phyloP scores from a whole-genome alignment of 1,140 invertebrate species.

The Trichonephila clavipes region DNA sequence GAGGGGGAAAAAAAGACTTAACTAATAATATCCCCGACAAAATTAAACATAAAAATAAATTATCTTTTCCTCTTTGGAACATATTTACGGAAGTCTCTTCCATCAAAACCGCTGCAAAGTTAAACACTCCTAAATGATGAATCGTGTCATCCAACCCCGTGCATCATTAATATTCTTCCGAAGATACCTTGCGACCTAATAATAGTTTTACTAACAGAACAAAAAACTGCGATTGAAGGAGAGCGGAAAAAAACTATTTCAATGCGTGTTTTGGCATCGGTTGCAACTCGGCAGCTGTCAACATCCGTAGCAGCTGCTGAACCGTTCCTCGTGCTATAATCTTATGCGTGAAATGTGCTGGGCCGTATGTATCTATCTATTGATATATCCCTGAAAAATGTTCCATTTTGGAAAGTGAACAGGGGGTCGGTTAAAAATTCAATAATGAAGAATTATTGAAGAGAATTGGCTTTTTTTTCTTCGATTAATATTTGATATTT shows the following conservation, averaged over 20 bases:
- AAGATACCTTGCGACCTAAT: background rate
- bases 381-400: background rate
- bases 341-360: background rate
- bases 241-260: background rate
- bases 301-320: background rate
- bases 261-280: background rate
- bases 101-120: too few relatives aligned
- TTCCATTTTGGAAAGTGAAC: background rate
- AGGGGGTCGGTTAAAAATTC: background rate
- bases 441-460: too few relatives aligned
- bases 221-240: background rate
- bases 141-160: background rate
- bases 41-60: too few relatives aligned
- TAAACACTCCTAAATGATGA: background rate
- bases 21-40: too few relatives aligned
- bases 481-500: too few relatives aligned
- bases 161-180: background rate
- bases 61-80: too few relatives aligned
- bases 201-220: background rate
- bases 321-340: background rate
- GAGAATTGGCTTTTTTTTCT: too few relatives aligned
- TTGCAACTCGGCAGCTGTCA: conserved; percentile 12
- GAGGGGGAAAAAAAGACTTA: too few relatives aligned
- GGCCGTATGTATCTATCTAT: background rate
- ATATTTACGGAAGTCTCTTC: too few relatives aligned